These are phyloP conservation scores for Ditylenchus dipsaci DNA, from an alignment of 1,140 invertebrate genomes.

Conservation along the genomic window DNA sequence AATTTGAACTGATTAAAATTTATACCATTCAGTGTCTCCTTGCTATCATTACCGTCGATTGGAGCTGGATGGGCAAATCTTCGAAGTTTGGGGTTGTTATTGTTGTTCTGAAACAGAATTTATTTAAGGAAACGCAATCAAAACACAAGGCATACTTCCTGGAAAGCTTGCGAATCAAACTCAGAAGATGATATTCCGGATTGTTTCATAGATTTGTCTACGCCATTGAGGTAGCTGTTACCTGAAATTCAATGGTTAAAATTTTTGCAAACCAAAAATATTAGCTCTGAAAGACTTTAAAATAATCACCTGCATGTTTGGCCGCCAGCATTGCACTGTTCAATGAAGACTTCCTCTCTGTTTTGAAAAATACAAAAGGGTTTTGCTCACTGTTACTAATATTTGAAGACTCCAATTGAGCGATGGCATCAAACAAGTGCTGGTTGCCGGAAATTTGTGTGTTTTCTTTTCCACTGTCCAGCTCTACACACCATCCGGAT, in stretches of 20 bases:
- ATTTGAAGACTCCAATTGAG: slow-evolving; percentile 24
- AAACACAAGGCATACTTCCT: too few relatives aligned
- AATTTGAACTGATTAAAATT: not conserved
- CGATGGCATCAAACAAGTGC: slow-evolving; percentile 32
- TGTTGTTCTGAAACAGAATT: too few relatives aligned
- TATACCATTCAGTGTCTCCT: not conserved
- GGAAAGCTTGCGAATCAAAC: too few relatives aligned
- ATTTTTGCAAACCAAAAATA: too few relatives aligned
- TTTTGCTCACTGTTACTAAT: not conserved
- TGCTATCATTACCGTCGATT: too few relatives aligned
- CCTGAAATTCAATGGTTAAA: too few relatives aligned
- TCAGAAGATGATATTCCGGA: too few relatives aligned
- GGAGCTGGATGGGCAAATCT: too few relatives aligned
- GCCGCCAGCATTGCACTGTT: not conserved
- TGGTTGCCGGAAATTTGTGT: slow-evolving; percentile 8
- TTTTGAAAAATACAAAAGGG: slow-evolving; percentile 12
- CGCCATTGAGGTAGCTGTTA: too few relatives aligned
- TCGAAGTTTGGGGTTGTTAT: too few relatives aligned
- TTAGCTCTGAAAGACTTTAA: not conserved
- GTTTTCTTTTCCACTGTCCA: slow-evolving; percentile 19
- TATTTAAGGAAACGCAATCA: too few relatives aligned
- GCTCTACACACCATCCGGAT: slow-evolving; percentile 24
- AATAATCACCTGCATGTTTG: not conserved
- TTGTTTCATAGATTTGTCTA: too few relatives aligned
- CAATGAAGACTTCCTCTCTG: not conserved